Base-by-base conservation (phyloP, 1,140 invertebrate genomes). In the Procambarus virginalis region DNA sequence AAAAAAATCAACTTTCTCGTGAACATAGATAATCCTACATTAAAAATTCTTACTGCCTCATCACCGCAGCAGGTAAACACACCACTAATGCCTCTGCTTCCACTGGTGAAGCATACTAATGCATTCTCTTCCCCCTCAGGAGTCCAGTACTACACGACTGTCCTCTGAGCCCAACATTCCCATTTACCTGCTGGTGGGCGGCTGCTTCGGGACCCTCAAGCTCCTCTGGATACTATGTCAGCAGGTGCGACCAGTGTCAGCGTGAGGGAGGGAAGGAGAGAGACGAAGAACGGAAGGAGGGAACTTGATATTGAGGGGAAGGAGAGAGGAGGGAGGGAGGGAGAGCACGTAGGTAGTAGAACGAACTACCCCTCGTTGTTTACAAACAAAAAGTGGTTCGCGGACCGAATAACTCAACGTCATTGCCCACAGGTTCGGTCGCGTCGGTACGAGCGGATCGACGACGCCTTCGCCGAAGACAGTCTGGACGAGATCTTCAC, bases 391-490 rank as follows among this genome's bases (percentile, higher is more conserved):
- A n/a, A n/a, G 34, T 34, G 0, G 34, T 1, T 34, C 1, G 34
- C 34, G 34, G 34, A 34, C 1, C 34, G 34, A 34, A 34, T 34
- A 34, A 34, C 34, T 34, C 34, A 34, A 34, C 34, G 34, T 34
- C 34, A 1, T 34, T 34, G 12, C 48, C 20, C 12, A 3, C 75
- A 89, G 88, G 76, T 89, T 8, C 75, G 88, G 14, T 89, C 88
- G 17, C 51, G 88, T 17, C 92, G 93, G 58, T 94, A 94, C 92
- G 94, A 95, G 84, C 94, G 95, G n/a, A 93, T 95, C 20, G 95
- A 96, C 92, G 94, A 95, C 20, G 90, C 93, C n/a, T 93, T 94
- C 91, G 93, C 93, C 51, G 93, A 93, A 51, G 93, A 93, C 64
- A 93, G 93, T 82, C 91, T 92, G 4, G 93, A 94, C 70, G 93